Evolutionary conservation across 2,888 invertebrate species (phyloP), one percentile per base, ranked within the genome.

Genomic region (Netelia fuscicornis): DNA sequence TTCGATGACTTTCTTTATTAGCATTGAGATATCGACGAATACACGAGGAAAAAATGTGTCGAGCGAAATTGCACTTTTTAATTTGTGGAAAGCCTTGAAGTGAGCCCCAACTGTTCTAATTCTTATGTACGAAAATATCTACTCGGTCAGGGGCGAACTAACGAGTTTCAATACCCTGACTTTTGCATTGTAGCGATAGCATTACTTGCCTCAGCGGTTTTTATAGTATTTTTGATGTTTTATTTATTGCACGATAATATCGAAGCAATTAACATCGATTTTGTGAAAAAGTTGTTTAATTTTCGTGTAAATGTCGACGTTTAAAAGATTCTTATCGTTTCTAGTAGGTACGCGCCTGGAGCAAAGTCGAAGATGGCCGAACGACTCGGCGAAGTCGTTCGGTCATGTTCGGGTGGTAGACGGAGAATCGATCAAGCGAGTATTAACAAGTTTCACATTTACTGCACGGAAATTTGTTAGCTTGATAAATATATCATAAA

Each of bases 381-480:
- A 77, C 64, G 10, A 56, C 48, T 20, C 1, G 52, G 72, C 58
- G 23, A 23, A 0, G 37, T 37, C 37, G 37, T 37, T 37, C 37
- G 11, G n/a, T 10, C 20, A 56, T 56, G 2, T 78, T 83, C 86
- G 86, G 77, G n/a, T 60, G 30, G 48, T 83, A 11, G 25, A 79
- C 86, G 86, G 81, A 74, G 60, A 81, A 83, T 70, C 68, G 56
- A 10, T 83, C 83, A 79, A 87, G 52, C 67, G 64, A 82, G 30
- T 48, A 74, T 44, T 70, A 37, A 10, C 11, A n/a, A 25, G 11
- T 64, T 48, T 44, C 8, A 71, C 64, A 62, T 62, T 48, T 13
- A 20, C 9, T 13, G n/a, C 2, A 58, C 54, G 54, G n/a, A 54
- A 17, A 20, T 37, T 3, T n/a, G 52, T 74, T 58, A 9, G 17